phyloP scores from a whole-genome alignment of 2,113 vertebrate species.

The Neoarius graeffei region DNA sequence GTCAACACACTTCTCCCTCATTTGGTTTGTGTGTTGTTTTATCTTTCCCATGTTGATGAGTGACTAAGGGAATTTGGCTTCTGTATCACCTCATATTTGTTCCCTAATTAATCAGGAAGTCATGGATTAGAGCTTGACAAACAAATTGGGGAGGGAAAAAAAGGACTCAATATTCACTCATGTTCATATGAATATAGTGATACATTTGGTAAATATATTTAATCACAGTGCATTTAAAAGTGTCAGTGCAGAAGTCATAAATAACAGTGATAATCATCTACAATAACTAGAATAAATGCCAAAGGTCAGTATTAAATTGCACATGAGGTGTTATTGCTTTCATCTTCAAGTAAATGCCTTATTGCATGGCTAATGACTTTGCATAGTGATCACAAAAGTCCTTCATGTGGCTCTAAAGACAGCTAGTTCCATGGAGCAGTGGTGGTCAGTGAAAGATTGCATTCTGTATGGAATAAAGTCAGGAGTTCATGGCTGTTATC shows the following conservation, averaged over 20 bases:
- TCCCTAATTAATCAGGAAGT: background rate
- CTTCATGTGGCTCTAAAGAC: background rate
- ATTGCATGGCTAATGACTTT: background rate
- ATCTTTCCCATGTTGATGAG: too few relatives aligned
- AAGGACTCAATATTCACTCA: background rate
- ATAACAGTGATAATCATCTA: background rate
- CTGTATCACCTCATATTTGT: background rate
- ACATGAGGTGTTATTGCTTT: slow-evolving; percentile 14
- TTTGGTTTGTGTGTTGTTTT: too few relatives aligned
- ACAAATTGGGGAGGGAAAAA: background rate
- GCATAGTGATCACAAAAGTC: background rate
- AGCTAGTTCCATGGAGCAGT: background rate
- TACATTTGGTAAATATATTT: background rate
- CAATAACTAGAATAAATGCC: background rate
- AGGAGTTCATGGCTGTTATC: background rate
- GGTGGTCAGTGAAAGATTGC: background rate
- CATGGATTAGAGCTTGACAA: background rate
- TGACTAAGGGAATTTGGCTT: background rate
- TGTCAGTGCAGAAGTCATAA: background rate
- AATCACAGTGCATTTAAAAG: background rate
- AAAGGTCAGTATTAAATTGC: background rate
- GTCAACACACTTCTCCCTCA: too few relatives aligned
- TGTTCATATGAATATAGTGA: background rate
- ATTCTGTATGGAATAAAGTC: background rate
- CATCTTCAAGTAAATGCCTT: slow-evolving; percentile 12